Percentiles rank a stretch among this genome's conserved stretches.
Conservation (phyloP, 2,797 vertebrate species). For the Chaenodraco wilsoni region DNA sequence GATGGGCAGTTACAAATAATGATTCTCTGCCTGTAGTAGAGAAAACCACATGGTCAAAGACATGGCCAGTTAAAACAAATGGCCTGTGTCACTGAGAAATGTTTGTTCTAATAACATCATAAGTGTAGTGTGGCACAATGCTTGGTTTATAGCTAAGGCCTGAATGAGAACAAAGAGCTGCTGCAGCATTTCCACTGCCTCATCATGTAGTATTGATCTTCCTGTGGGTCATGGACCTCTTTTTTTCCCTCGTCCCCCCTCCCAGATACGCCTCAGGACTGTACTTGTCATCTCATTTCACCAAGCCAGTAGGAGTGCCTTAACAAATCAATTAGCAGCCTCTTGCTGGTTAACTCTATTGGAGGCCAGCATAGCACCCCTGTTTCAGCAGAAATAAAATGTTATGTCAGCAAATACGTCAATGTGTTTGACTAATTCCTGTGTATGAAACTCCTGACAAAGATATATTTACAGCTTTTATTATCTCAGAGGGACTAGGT, state of each 20-base stretch:
- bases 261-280: constrained; percentile 39
- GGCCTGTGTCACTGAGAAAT: constrained; percentile 41
- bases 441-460: not conserved
- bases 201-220: constrained; percentile 60
- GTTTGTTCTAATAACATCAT: constrained; percentile 41
- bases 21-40: constrained; percentile 33
- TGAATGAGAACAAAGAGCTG: constrained; percentile 51
- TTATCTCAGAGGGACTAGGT: not conserved
- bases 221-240: constrained; percentile 27
- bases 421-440: not conserved
- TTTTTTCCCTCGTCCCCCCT: not conserved
- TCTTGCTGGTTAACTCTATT: constrained; percentile 20
- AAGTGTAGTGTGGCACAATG: constrained; percentile 22
- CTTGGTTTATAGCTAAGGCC: constrained; percentile 31
- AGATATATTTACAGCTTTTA: not conserved
- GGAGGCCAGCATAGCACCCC: not conserved
- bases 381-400: constrained; percentile 8
- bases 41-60: constrained; percentile 54
- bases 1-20: constrained; percentile 51
- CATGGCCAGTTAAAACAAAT: constrained; percentile 58
- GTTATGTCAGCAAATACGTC: constrained; percentile 20
- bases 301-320: constrained; percentile 25
- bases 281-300: constrained; percentile 61
- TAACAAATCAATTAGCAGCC: constrained; percentile 72
- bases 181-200: constrained; percentile 48